phyloP scores from a whole-genome alignment of 2,888 invertebrate genomes.

The Drosophila monieri region DNA sequence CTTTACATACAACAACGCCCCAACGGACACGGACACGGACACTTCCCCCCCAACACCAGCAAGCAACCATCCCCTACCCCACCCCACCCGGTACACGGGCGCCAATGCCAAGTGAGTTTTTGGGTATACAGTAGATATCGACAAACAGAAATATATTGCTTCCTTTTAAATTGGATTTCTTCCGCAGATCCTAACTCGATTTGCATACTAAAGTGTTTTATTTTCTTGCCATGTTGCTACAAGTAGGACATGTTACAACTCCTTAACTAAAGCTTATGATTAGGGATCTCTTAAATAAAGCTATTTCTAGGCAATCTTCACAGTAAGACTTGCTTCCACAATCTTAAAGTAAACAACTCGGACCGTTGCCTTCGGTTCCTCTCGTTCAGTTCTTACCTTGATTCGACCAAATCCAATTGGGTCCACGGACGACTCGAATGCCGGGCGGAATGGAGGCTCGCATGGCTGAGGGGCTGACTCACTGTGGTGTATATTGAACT shows the following conservation, averaged over 20 bases:
- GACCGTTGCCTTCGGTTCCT: slow-evolving; percentile 5
- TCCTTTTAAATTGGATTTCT: background rate
- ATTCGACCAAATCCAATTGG: slow-evolving; percentile 93
- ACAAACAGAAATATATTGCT: background rate
- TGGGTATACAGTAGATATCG: slow-evolving; percentile 24
- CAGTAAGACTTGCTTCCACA: slow-evolving; percentile 13
- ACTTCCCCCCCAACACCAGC: background rate
- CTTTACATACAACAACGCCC: slow-evolving; percentile 67
- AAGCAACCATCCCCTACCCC: background rate
- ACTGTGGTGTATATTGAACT: slow-evolving; percentile 10
- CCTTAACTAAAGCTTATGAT: background rate
- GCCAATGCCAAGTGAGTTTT: slow-evolving; percentile 38
- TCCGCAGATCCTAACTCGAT: background rate
- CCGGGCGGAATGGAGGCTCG: slow-evolving; percentile 86
- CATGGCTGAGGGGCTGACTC: slow-evolving; percentile 58
- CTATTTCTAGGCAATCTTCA: slow-evolving; percentile 10
- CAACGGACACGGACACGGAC: slow-evolving; percentile 28
- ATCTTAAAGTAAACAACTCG: slow-evolving; percentile 21
- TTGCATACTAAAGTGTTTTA: background rate
- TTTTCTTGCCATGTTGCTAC: background rate
- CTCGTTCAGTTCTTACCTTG: slow-evolving; percentile 85
- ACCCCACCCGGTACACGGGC: slow-evolving; percentile 8
- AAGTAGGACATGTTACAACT: background rate
- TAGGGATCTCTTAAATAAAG: background rate
- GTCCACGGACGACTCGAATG: slow-evolving; percentile 90